Evolutionary conservation across 2,888 invertebrate genomes (phyloP).

Genomic region (Chrysolina haemoptera): DNA sequence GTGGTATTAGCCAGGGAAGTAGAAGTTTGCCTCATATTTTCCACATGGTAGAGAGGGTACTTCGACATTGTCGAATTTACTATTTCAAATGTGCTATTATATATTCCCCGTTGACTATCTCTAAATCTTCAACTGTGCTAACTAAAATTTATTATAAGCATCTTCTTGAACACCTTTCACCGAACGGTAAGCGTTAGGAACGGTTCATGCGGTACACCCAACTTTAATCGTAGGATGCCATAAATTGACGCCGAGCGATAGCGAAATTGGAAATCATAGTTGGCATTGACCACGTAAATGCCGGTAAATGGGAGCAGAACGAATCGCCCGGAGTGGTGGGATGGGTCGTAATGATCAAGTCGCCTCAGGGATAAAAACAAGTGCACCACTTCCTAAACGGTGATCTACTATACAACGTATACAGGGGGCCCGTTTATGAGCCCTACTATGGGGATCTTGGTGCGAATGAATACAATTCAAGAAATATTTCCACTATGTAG

Average conservation of each 20-base stretch:
- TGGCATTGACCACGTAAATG: constrained; percentile 39
- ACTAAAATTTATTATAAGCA: background rate
- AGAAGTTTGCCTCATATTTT: no score
- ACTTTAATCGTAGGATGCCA: constrained; percentile 25
- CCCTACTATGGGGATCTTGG: no score
- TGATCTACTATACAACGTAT: constrained; percentile 27
- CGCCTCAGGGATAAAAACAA: constrained; percentile 34
- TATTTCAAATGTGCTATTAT: no score
- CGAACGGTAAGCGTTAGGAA: constrained; percentile 6
- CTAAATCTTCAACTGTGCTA: background rate
- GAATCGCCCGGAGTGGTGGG: constrained; percentile 37
- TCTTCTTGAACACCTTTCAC: constrained; percentile 21
- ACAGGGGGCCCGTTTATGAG: no score
- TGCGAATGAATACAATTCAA: no score
- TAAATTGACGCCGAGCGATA: constrained; percentile 35
- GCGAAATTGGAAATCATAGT: constrained; percentile 37
- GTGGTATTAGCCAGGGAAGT: no score
- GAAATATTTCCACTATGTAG: no score
- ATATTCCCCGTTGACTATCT: no score
- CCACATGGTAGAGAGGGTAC: no score
- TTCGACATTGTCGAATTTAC: no score
- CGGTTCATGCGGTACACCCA: constrained; percentile 19
- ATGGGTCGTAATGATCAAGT: constrained; percentile 41
- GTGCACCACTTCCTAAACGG: constrained; percentile 44
- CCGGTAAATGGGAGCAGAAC: constrained; percentile 44